Percentiles rank a stretch among this genome's conserved stretches.
These are phyloP conservation scores for Notolepis coatsorum DNA, from an alignment of 2,797 vertebrate genomes.

Conservation along the genomic window DNA sequence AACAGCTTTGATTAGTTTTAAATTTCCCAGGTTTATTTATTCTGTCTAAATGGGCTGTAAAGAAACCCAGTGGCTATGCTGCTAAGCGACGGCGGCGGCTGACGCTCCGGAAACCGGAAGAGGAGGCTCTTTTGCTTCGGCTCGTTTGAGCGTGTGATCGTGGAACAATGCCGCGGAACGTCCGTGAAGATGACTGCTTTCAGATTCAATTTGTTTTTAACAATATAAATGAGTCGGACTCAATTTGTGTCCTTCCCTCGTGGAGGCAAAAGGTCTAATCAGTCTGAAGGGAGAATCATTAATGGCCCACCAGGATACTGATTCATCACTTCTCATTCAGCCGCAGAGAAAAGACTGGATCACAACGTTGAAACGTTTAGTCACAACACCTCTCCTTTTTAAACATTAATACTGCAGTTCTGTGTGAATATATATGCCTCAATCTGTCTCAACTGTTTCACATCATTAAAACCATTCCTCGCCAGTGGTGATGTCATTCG, in stretches of 20 bases:
- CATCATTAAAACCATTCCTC: conserved; percentile 57
- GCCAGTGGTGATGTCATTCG: conserved; percentile 34
- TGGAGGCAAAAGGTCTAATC: conserved; percentile 74
- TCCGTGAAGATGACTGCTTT: conserved; percentile 46
- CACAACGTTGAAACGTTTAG: conserved; percentile 61
- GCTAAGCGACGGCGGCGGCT: conserved; percentile 28
- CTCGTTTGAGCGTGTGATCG: conserved; percentile 54
- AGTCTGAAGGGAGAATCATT: conserved; percentile 68
- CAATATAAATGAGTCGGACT: conserved; percentile 76
- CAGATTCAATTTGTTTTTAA: conserved; percentile 75
- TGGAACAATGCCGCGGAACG: conserved; percentile 45
- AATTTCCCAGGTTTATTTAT: conserved; percentile 72
- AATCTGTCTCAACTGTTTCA: conserved; percentile 49
- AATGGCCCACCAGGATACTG: conserved; percentile 69
- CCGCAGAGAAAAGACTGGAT: conserved; percentile 54
- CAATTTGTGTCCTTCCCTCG: conserved; percentile 71
- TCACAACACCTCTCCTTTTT: conserved; percentile 43
- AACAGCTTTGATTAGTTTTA: conserved; percentile 84
- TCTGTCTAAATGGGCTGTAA: conserved; percentile 62
- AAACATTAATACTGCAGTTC: conserved; percentile 64
- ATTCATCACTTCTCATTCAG: conserved; percentile 68
- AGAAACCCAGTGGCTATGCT: conserved; percentile 30
- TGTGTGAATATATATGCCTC: too few species aligned
- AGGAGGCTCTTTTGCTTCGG: conserved; percentile 42
- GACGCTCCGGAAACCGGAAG: conserved; percentile 43